A percentile compares a stretch with the other conserved stretches of the same genome.
These are phyloP conservation scores for Euthynnus affinis DNA, from an alignment of 2,797 vertebrate genomes.

Conservation along the genomic window DNA sequence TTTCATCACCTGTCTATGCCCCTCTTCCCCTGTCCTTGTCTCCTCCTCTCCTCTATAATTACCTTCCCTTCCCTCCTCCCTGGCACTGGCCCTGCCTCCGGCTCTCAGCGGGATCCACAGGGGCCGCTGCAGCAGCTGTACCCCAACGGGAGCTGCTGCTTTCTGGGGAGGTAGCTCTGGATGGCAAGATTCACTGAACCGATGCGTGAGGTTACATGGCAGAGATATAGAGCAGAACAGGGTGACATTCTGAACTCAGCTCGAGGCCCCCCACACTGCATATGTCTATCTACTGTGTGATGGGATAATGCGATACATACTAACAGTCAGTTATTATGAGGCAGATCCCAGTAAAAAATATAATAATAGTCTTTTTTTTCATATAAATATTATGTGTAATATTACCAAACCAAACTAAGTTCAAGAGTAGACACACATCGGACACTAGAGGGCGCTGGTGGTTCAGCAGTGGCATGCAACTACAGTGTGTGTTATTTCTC, in stretches of 20 bases:
- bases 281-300: background rate
- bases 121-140: constrained; percentile 38
- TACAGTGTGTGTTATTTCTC: background rate
- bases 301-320: too few relatives aligned
- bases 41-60: constrained; percentile 27
- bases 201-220: background rate
- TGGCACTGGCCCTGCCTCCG: background rate
- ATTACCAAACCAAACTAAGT: background rate
- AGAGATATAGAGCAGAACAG: background rate
- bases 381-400: too few relatives aligned
- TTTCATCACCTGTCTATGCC: constrained; percentile 4
- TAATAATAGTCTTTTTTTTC: too few relatives aligned
- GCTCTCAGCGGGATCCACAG: constrained; percentile 28
- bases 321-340: too few relatives aligned
- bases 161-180: constrained; percentile 14
- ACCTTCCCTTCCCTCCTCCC: constrained; percentile 10
- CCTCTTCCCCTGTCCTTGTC: constrained; percentile 3
- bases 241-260: constrained; percentile 19
- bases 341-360: too few relatives aligned
- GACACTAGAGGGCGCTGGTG: constrained; percentile 73
- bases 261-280: background rate
- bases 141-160: constrained; percentile 3
- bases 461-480: constrained; percentile 32
- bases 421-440: background rate
- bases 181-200: constrained; percentile 22